These are phyloP conservation scores for Syncerus caffer DNA, from an alignment of 2,797 vertebrate species.

Conservation along the genomic window DNA sequence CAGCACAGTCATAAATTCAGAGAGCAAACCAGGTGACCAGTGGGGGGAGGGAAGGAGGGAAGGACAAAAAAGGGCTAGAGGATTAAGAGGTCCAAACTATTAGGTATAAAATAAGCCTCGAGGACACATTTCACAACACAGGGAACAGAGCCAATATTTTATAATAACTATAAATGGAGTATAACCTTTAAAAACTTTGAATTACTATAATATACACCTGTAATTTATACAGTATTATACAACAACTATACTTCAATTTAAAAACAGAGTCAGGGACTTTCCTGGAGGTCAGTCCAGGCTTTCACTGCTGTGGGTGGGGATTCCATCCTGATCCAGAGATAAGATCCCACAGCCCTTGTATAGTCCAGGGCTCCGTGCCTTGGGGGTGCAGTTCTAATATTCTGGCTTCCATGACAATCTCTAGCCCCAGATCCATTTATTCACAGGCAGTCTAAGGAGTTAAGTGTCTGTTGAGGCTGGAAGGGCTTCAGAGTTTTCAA, in stretches of 20 bases:
- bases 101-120: neutral
- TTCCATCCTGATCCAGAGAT: neutral
- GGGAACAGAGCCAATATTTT: neutral
- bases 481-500: neutral
- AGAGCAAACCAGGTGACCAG: neutral
- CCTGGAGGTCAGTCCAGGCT: neutral
- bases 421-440: neutral
- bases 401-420: neutral
- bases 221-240: neutral
- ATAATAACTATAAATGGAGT: neutral
- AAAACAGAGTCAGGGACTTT: neutral
- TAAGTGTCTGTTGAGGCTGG: neutral
- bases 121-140: neutral
- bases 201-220: neutral
- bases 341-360: neutral
- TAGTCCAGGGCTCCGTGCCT: rapidly evolving
- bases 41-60: neutral
- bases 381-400: neutral
- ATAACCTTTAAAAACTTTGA: neutral
- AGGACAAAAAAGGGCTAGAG: neutral
- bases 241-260: neutral
- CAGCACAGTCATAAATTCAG: neutral
- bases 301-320: neutral
- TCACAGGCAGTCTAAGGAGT: neutral
- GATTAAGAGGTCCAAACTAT: neutral